Evolutionary conservation across 64 coral and sea anemone species (phyloP).

Genomic region (Anthopleura sola): DNA sequence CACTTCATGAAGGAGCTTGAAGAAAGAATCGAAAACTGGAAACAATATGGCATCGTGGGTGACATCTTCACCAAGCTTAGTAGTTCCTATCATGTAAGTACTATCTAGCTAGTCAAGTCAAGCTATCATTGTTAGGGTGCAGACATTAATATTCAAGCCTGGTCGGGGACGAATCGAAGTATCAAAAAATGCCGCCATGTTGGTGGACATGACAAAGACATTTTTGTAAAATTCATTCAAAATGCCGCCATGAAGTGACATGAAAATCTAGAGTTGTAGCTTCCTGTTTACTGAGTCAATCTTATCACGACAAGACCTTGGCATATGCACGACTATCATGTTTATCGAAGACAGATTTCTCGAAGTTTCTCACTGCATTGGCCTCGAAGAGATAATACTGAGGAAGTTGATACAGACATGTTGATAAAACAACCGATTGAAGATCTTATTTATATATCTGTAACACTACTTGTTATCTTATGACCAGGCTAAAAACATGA

Average conservation of each 20-base stretch:
- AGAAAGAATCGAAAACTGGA: constrained; percentile 95
- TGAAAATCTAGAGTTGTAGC: no score
- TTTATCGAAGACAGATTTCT: neutral
- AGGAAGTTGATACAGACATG: neutral
- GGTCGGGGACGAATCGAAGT: neutral
- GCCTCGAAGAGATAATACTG: neutral
- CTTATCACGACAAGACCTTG: neutral
- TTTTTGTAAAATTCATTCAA: no score
- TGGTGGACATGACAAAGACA: no score
- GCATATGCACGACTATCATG: neutral
- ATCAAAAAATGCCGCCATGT: no score
- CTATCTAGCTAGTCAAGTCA: neutral
- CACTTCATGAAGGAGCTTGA: constrained; percentile 94
- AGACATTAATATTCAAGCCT: neutral
- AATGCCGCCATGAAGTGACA: no score
- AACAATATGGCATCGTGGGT: constrained; percentile 81
- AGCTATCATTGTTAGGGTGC: neutral
- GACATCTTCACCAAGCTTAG: constrained; percentile 97
- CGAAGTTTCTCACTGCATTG: neutral
- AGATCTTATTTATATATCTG: neutral
- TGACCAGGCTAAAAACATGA: neutral
- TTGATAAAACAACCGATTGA: neutral
- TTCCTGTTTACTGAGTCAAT: neutral
- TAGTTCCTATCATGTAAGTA: constrained; percentile 95
- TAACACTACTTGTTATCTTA: neutral